Evolutionary conservation across 2,113 vertebrate genomes (phyloP), one percentile per base, ranked within the genome.

Genomic region (rat (Rattus norvegicus)): DNA sequence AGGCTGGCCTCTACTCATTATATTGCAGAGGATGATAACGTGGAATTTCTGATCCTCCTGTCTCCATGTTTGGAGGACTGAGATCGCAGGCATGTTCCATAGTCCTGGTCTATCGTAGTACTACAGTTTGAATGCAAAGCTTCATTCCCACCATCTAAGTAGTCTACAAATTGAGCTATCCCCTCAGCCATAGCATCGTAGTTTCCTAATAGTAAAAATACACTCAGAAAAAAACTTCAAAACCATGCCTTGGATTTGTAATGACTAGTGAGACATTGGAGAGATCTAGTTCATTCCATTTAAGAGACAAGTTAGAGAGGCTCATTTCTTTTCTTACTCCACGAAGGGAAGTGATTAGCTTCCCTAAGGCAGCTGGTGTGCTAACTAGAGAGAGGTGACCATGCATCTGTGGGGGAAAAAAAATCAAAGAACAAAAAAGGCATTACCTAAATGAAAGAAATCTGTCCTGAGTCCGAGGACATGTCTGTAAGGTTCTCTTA

Each of bases 151-250:
- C 56, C 12, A 39, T 22, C n/a, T 16, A 63, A 28, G 14, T 14
- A 17, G 26, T 19, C 61, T 65, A 30, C 30, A 43, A 49, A 69
- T 47, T 36, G 43, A n/a, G 47, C 47, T 12, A 52, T 24, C 69
- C 47, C 17, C 43, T 67, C 19, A 22, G 17, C 10, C 20, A 10
- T 36, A 33, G 28, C 8, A 28, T 11, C 59, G 36, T 2, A 61
- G 59, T 75, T 86, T 96, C 65, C 39, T 76, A 81, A 52, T 39
- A 87, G 91, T 61, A 92, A 70, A 33, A 67, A 43, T 72, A 77
- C 26, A 92, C 13, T 81, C 14, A 43, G 33, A 61, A 75, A 81
- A 69, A 69, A 69, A 61, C 5, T 17, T 9, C 49, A 73, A 43
- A 81, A 24, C 39, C 43, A 20, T 65, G 13, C 26, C 6, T 72